phyloP scores from a whole-genome alignment of 1,140 invertebrate genomes.

The Atta texana region DNA sequence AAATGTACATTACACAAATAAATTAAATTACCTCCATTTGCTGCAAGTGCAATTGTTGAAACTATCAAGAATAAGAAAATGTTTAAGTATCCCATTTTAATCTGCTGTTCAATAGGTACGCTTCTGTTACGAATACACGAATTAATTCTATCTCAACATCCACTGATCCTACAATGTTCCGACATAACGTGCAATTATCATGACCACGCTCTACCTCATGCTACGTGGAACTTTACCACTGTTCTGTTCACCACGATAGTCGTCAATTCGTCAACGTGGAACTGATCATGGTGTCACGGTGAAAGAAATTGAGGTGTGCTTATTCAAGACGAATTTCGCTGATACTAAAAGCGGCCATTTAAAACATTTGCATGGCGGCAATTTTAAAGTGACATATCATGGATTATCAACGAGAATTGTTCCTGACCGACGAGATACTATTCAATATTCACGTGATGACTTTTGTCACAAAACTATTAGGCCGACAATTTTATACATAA shows the following conservation, averaged over 20 bases:
- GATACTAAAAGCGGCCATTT: too few relatives aligned
- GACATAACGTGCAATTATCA: constrained; percentile 56
- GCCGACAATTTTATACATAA: too few relatives aligned
- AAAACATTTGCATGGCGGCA: too few relatives aligned
- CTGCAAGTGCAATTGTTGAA: constrained; percentile 87
- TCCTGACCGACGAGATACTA: too few relatives aligned
- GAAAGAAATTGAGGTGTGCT: too few relatives aligned
- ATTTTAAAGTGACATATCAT: too few relatives aligned
- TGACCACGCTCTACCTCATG: constrained; percentile 47
- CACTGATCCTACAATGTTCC: constrained; percentile 46
- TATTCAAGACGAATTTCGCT: too few relatives aligned
- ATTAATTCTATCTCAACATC: constrained; percentile 50
- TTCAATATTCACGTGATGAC: too few relatives aligned
- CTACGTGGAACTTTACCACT: constrained; percentile 74
- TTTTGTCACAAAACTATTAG: too few relatives aligned
- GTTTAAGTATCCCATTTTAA: constrained; percentile 87
- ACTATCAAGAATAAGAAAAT: constrained; percentile 87
- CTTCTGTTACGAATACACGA: constrained; percentile 56
- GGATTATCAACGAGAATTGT: too few relatives aligned
- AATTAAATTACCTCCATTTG: constrained; percentile 85
- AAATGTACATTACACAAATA: background rate
- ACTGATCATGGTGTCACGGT: constrained; percentile 2
- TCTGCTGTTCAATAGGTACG: background rate
- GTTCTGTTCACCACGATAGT: constrained; percentile 67
- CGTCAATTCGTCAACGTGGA: constrained; percentile 80